Base-by-base conservation (phyloP, 1,140 invertebrate genomes). In the Aplysia californica region DNA sequence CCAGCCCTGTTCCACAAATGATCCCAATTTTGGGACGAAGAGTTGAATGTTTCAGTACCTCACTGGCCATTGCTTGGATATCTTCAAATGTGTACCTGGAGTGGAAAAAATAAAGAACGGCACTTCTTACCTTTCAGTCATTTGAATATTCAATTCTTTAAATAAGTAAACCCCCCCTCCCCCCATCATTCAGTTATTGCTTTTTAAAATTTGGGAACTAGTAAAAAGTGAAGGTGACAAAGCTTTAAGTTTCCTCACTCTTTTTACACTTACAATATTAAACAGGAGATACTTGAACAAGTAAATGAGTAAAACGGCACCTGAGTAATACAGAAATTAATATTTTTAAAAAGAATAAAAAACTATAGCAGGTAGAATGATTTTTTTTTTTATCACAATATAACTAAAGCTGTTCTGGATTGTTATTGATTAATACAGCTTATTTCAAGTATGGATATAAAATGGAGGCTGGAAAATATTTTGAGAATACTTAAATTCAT, bases 1-100 rank as follows among this genome's bases (percentile, higher is more conserved):
- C 95, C 85, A 98, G 92, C 83, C 97, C 97, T 29, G 96, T 96
- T 10, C 97, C 97, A 89, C 97, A 98, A 83, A 98, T 96, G 65
- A 98, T 95, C 29, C 95, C 97, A 82, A 98, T 94, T 83, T 92
- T 93, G 3, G 97, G 97, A 59, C 92, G 90, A 61, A 87, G 84
- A 15, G 91, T 91, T 0, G 94, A 93, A 75, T 93, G 91, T 20
- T 93, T 91, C 50, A 94, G 88, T 10, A 97, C 90, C 86, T 93
- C 96, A 61, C 95, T 89, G 0, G 95, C 94, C 3, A 93, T 95
- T 83, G 94, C 92, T 78, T 93, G 89, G n/a, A 97, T 90, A 18
- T 93, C 91, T 86, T 97, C 96, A 89, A 95, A 97, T 3, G 93
- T 93, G 81, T 95, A 95, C 75, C 95, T 96, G 90, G n/a, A n/a